These are phyloP conservation scores for Phyllopteryx taeniolatus DNA, from an alignment of 2,113 vertebrate species.

Conservation along the genomic window DNA sequence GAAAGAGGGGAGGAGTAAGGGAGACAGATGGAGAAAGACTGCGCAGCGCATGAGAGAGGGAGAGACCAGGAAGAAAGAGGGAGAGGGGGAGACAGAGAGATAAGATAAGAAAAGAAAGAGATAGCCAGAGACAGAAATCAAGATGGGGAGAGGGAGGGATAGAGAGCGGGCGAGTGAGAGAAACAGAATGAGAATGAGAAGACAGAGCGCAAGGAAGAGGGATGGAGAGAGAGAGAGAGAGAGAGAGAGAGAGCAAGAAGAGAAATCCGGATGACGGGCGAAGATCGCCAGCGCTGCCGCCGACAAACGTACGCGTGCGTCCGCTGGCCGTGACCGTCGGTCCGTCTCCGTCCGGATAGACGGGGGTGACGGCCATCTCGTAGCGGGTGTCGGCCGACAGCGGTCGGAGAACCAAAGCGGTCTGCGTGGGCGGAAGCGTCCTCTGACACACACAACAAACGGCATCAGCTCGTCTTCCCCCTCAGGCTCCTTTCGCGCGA, in stretches of 20 bases:
- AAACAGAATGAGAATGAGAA: background rate
- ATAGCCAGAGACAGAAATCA: no score
- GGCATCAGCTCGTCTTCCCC: background rate
- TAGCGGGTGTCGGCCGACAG: conserved; percentile 85
- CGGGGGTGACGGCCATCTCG: conserved; percentile 81
- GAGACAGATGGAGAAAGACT: background rate
- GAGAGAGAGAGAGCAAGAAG: background rate
- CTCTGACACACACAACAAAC: conserved; percentile 29
- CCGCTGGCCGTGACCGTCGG: conserved; percentile 72
- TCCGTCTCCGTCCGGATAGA: conserved; percentile 83
- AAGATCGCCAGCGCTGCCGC: background rate
- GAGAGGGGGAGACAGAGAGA: background rate
- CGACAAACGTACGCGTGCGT: conserved; percentile 66
- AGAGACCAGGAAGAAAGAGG: background rate
- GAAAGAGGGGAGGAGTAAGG: background rate
- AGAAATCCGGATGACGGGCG: background rate
- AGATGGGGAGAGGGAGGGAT: background rate
- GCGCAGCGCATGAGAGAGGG: background rate
- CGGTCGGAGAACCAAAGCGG: conserved; percentile 77
- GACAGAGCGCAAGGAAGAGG: background rate
- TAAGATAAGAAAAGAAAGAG: no score
- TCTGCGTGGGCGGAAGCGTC: conserved; percentile 78
- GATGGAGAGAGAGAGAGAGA: background rate
- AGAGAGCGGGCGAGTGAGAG: background rate
- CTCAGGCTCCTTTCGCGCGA: no score